Evolutionary conservation across 2,113 vertebrate species (phyloP).

Genomic region (Apeltes quadracus): DNA sequence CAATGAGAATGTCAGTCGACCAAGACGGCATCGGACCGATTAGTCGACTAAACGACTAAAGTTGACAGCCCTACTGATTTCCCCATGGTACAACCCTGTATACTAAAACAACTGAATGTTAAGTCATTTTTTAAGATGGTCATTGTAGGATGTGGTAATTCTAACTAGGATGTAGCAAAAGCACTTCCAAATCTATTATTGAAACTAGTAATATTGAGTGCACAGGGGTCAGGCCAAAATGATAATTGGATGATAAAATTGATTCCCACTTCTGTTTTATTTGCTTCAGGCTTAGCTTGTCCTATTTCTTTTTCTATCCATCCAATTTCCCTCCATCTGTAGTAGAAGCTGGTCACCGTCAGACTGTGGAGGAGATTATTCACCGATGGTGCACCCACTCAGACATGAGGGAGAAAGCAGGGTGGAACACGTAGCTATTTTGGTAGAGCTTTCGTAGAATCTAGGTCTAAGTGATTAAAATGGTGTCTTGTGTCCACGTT

Average conservation of each 20-base stretch:
- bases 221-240: conserved; percentile 72
- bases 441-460: conserved; percentile 69
- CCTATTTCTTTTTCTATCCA: conserved; percentile 73
- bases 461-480: conserved; percentile 83
- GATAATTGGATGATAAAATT: conserved; percentile 79
- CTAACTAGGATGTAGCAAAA: conserved; percentile 60
- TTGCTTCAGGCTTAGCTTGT: conserved; percentile 76
- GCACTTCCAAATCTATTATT: conserved; percentile 60
- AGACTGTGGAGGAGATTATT: conserved; percentile 78
- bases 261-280: conserved; percentile 69
- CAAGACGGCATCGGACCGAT: too few species aligned
- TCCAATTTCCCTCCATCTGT: conserved; percentile 69
- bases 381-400: conserved; percentile 67
- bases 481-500: conserved; percentile 56
- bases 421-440: conserved; percentile 77
- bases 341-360: conserved; percentile 72
- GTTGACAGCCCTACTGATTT: too few species aligned
- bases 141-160: conserved; percentile 35
- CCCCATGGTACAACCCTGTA: conserved; percentile 3
- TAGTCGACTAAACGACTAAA: too few species aligned
- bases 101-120: conserved; percentile 4
- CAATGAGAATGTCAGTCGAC: too few species aligned
- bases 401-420: conserved; percentile 74
- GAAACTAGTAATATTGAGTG: conserved; percentile 67
- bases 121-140: conserved; percentile 21